Base-by-base conservation (phyloP, 2,888 invertebrate species). In the Pandemis cinnamomeana region DNA sequence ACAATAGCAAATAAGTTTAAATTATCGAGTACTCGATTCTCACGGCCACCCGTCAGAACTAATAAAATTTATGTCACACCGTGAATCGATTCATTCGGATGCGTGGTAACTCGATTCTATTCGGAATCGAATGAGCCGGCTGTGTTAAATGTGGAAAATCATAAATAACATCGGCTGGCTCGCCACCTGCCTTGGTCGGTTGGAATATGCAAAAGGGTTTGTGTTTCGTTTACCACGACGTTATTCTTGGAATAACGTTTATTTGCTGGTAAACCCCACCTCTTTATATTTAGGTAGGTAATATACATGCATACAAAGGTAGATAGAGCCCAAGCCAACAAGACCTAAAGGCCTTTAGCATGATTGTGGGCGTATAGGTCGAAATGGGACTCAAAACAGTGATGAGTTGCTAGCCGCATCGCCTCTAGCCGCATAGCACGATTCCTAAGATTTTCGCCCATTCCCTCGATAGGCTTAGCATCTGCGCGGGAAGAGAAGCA, bases 1-100 rank as follows among this genome's bases (percentile, higher is more conserved):
- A 67, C 64, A 60, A 60, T 41, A 6, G 53, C 51, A 4, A 7
- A 51, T 36, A 63, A 15, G 58, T 48, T 61, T 73, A 66, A 73
- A 73, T 73, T 61, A 74, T 44, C 61, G 67, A 60, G 53, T 42
- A 42, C 70, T 72, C 71, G 69, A 68, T 72, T 78, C 77, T 76
- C 78, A 78, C 78, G 75, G 76, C 62, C 67, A 64, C 55, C 71
- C 75, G 77, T 77, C 78, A 76, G 46, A 75, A 72, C 73, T 75
- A 76, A 76, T 76, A 77, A 76, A 75, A 77, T 78, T 78, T 78
- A 78, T 78, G 78, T 75, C 76, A 75, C 75, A 71, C 51, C 67
- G 70, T 51, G 71, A 78, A 78, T 77, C 78, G 78, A 78, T 78
- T 76, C 78, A 71, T 77, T 72, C 62, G 62, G 70, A 74, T 70